Evolutionary conservation across 2,888 invertebrate species (phyloP).

Genomic region (Leucophenga montana): DNA sequence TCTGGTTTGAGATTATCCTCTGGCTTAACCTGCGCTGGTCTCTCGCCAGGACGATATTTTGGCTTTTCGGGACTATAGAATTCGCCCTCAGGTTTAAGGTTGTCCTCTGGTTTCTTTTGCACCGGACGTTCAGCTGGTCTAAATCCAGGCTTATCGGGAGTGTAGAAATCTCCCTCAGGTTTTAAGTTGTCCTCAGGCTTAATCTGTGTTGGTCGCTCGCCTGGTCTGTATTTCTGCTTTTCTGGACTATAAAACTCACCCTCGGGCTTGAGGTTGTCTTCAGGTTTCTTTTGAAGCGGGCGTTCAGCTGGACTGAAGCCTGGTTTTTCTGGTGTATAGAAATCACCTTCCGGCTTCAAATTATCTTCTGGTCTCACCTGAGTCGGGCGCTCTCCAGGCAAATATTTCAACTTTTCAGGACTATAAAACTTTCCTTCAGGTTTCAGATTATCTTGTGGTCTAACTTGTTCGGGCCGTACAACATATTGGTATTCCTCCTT

Average conservation of each 20-base stretch:
- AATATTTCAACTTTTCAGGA: constrained; percentile 75
- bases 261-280: constrained; percentile 75
- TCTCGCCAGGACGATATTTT: constrained; percentile 74
- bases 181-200: constrained; percentile 78
- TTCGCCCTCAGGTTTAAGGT: constrained; percentile 76
- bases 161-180: constrained; percentile 76
- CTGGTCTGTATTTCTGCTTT: constrained; percentile 67
- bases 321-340: constrained; percentile 74
- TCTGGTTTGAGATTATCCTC: constrained; percentile 77
- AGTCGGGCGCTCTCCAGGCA: constrained; percentile 74
- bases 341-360: constrained; percentile 75
- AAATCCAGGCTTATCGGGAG: constrained; percentile 71
- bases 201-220: constrained; percentile 60
- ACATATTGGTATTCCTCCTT: constrained; percentile 73
- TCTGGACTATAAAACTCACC: constrained; percentile 73
- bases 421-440: constrained; percentile 77
- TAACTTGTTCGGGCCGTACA: constrained; percentile 74
- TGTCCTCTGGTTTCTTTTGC: constrained; percentile 75
- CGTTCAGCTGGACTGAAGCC: constrained; percentile 74
- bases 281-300: constrained; percentile 72
- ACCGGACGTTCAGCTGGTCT: constrained; percentile 74
- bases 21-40: constrained; percentile 69
- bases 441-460: constrained; percentile 78
- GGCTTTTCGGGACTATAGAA: constrained; percentile 74
- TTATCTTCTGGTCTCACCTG: constrained; percentile 72